phyloP scores from a whole-genome alignment of 2,113 vertebrate species.

The Tupaia chinensis region DNA sequence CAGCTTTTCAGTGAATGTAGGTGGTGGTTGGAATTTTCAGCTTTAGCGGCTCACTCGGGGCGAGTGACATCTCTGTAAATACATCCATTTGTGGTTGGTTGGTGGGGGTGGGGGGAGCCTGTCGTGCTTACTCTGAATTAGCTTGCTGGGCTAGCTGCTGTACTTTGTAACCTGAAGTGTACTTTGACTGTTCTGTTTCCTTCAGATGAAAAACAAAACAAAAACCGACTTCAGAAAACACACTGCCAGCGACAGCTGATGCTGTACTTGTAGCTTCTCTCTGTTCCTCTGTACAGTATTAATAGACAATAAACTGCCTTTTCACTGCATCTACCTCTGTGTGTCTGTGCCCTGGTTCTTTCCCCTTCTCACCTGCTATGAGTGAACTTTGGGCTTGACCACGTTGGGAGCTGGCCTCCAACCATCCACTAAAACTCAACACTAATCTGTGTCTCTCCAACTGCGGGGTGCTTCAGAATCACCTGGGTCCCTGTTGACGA shows the following conservation, averaged over 20 bases:
- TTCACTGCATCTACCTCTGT: conserved; percentile 89
- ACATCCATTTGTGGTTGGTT: conserved; percentile 84
- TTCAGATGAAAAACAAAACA: conserved; percentile 85
- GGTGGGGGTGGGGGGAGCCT: conserved; percentile 80
- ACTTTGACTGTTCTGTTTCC: conserved; percentile 90
- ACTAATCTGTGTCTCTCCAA: conserved; percentile 70
- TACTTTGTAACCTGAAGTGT: conserved; percentile 93
- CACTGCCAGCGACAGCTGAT: conserved; percentile 90
- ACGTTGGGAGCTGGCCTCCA: background rate
- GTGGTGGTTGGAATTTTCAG: conserved; percentile 85
- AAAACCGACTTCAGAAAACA: conserved; percentile 84
- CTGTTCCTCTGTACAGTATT: conserved; percentile 92
- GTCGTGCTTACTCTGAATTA: conserved; percentile 90
- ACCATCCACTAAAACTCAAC: conserved; percentile 71
- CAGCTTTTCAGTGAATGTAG: conserved; percentile 89
- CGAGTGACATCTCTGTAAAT: conserved; percentile 87
- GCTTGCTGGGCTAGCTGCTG: conserved; percentile 91
- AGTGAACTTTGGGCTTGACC: conserved; percentile 46
- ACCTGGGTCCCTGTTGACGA: background rate
- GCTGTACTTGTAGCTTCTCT: conserved; percentile 92
- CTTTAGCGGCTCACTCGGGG: conserved; percentile 86
- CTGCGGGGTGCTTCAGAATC: background rate
- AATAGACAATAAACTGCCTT: conserved; percentile 95
- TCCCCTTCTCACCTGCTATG: conserved; percentile 82
- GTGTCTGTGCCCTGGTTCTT: conserved; percentile 91